These are phyloP conservation scores for Synaphobranchus kaupii DNA, from an alignment of 2,797 vertebrate genomes.

Conservation along the genomic window DNA sequence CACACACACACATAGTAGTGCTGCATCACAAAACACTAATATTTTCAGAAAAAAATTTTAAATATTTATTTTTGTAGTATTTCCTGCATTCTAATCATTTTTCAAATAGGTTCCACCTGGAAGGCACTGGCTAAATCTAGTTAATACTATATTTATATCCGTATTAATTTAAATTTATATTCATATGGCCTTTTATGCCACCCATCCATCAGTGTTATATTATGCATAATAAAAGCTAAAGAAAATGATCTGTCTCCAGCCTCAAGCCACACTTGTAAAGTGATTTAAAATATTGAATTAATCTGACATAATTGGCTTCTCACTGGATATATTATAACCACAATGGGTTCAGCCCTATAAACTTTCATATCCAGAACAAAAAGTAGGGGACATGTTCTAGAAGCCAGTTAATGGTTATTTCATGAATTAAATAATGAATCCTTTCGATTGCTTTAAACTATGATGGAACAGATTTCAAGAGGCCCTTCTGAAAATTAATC, in stretches of 20 bases:
- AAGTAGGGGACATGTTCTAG: not conserved
- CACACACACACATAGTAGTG: conserved; percentile 53
- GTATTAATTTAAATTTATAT: conserved; percentile 11
- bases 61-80: not conserved
- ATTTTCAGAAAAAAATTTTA: not conserved
- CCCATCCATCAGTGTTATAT: not conserved
- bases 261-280: conserved; percentile 1
- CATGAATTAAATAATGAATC: conserved; percentile 15
- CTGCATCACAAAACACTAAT: conserved; percentile 59
- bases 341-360: not conserved
- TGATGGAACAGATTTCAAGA: conserved; percentile 23
- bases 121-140: not conserved
- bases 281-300: conserved; percentile 22
- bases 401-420: conserved; percentile 14
- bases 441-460: conserved; percentile 19
- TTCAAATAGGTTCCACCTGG: conserved; percentile 39
- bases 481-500: not conserved
- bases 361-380: not conserved
- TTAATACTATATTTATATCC: not conserved
- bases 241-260: not conserved
- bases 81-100: conserved; percentile 33
- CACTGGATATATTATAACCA: conserved; percentile 5
- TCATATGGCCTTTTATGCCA: conserved; percentile 14
- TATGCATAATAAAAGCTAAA: not conserved
- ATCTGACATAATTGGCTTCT: not conserved